Base-by-base conservation (phyloP, 2,888 invertebrate species). In the Keiferia lycopersicella region DNA sequence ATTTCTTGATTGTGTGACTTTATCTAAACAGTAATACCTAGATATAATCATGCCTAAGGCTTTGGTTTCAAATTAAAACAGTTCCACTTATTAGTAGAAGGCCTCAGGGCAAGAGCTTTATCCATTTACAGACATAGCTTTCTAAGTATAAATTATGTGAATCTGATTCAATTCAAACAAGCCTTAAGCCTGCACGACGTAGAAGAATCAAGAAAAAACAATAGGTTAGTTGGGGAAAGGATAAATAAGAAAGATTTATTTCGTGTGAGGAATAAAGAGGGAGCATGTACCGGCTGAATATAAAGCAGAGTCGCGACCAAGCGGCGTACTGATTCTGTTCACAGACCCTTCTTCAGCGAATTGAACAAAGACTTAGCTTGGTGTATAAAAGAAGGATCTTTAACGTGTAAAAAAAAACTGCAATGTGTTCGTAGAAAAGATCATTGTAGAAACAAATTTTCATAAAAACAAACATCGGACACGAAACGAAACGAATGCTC, bases 191-290 rank as follows among this genome's bases (percentile, higher is more conserved):
- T 7, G 18, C 77, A 77, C 80, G 79, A 73, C 75, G 69, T 68
- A 67, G 63, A 69, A 73, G 70, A 72, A 73, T 71, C 70, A 74
- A 69, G 67, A 68, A 74, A 81, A 83, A 83, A 81, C 82, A 83
- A 83, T 81, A 80, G 80, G 78, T 79, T 80, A 78, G 80, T 78
- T 77, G 73, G 72, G 76, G 77, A 76, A 79, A 78, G 80, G 80
- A 83, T 83, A 83, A 84, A 82, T 82, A 82, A 79, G 77, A 72
- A 73, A 83, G 83, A 84, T 84, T 84, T 83, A 84, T 84, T 83
- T 77, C 84, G 84, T 84, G 84, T 78, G 79, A 65, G 72, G 84
- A 84, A 84, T 83, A 79, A 80, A 75, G 76, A 72, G 69, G 69
- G 69, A 73, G 75, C 76, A 81, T 75, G 79, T 74, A 69, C 67